Evolutionary conservation across 2,888 invertebrate genomes (phyloP).

Genomic region (Gastracanthus pulcherrimus): DNA sequence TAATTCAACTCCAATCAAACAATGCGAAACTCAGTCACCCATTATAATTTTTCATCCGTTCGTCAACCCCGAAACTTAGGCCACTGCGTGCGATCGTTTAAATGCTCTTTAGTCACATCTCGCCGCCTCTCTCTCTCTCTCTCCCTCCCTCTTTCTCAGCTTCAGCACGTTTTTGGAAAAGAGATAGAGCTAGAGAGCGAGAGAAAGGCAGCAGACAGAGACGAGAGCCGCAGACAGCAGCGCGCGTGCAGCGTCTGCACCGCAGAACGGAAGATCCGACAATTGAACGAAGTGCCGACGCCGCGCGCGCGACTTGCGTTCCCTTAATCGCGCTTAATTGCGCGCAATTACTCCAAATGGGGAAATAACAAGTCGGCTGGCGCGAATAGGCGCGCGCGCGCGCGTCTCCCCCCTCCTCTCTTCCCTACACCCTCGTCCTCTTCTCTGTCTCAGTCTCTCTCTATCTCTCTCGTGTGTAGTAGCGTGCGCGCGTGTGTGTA

Average conservation of each 20-base stretch:
- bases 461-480: conserved; percentile 52
- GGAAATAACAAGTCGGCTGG: conserved; percentile 71
- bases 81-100: conserved; percentile 19
- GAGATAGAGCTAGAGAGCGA: conserved; percentile 29
- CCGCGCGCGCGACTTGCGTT: conserved; percentile 38
- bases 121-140: background rate
- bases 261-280: conserved; percentile 60
- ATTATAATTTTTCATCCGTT: too few species aligned
- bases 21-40: too few species aligned
- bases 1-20: too few species aligned
- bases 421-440: conserved; percentile 47
- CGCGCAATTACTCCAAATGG: conserved; percentile 74
- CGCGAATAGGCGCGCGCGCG: conserved; percentile 56
- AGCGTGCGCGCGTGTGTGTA: background rate
- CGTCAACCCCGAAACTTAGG: background rate
- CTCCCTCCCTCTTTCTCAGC: background rate
- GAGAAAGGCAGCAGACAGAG: background rate
- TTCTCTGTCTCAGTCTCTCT: background rate
- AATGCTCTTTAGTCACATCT: conserved; percentile 28
- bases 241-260: conserved; percentile 4
- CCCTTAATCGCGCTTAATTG: conserved; percentile 74
- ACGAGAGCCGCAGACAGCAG: background rate
- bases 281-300: conserved; percentile 63
- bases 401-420: background rate
- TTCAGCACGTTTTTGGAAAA: conserved; percentile 46